These are phyloP conservation scores for Calyptomena viridis DNA, from an alignment of 2,113 vertebrate genomes.

Conservation along the genomic window DNA sequence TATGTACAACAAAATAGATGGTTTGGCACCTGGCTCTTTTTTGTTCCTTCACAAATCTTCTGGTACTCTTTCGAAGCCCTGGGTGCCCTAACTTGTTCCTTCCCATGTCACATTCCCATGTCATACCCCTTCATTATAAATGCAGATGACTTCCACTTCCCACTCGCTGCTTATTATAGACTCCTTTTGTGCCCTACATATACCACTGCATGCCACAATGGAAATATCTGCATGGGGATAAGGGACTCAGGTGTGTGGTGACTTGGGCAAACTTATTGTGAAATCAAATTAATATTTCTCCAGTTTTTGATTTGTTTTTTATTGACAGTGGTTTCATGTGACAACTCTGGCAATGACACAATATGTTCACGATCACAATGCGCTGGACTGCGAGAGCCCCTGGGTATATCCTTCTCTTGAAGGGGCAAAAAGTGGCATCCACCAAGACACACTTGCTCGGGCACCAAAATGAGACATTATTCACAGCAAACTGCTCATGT, in stretches of 20 bases:
- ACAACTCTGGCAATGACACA: neutral
- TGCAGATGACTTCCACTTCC: neutral
- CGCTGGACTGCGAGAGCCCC: neutral
- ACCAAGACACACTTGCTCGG: neutral
- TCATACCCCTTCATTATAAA: neutral
- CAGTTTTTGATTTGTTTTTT: neutral
- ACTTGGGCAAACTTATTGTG: neutral
- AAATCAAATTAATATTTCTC: neutral
- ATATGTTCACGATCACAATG: fast-evolving
- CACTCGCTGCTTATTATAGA: neutral
- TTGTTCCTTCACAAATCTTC: neutral
- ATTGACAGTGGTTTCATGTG: neutral
- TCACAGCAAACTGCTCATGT: neutral
- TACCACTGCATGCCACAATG: neutral
- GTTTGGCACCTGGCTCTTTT: neutral
- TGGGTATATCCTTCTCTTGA: neutral
- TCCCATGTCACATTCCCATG: neutral
- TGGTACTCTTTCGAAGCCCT: neutral
- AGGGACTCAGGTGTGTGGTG: neutral
- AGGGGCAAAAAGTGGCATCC: neutral
- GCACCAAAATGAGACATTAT: neutral
- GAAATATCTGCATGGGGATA: neutral
- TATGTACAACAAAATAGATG: neutral
- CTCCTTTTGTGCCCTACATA: neutral
- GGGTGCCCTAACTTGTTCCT: neutral